Percentiles rank a stretch among this genome's conserved stretches.
These are phyloP conservation scores for Tapera naevia DNA, from an alignment of 2,797 vertebrate species.

Conservation along the genomic window DNA sequence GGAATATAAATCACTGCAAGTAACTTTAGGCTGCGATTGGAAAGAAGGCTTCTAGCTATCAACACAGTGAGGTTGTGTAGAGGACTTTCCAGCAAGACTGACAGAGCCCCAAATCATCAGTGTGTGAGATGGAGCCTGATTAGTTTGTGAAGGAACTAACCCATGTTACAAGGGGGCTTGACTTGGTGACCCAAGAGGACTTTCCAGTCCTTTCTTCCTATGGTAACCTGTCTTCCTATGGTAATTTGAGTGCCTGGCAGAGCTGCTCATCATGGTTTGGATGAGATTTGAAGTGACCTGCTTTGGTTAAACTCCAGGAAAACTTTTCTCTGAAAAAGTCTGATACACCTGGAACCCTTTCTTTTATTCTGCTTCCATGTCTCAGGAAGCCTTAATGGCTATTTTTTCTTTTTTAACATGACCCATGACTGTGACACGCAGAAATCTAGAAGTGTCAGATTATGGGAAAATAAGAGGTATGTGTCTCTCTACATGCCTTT, in stretches of 20 bases:
- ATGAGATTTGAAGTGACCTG: background rate
- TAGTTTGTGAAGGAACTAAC: background rate
- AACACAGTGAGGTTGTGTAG: background rate
- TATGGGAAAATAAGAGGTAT: background rate
- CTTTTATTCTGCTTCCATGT: background rate
- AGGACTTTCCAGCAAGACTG: background rate
- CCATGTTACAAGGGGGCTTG: background rate
- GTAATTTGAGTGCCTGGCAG: background rate
- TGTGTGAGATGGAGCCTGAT: background rate
- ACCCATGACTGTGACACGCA: background rate
- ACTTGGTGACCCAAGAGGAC: background rate
- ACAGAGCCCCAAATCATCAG: background rate
- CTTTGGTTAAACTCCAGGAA: background rate
- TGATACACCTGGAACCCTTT: background rate
- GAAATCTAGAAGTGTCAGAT: background rate
- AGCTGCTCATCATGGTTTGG: background rate
- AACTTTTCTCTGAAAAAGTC: background rate
- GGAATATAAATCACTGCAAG: background rate
- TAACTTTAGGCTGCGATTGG: background rate
- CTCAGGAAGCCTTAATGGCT: background rate
- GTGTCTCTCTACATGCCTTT: background rate
- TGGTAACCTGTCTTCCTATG: background rate
- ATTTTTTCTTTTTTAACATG: background rate
- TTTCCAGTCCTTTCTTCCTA: background rate
- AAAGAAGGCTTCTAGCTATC: background rate